These are phyloP conservation scores for Callospermophilus lateralis DNA, from an alignment of 2,113 vertebrate genomes.

Conservation along the genomic window DNA sequence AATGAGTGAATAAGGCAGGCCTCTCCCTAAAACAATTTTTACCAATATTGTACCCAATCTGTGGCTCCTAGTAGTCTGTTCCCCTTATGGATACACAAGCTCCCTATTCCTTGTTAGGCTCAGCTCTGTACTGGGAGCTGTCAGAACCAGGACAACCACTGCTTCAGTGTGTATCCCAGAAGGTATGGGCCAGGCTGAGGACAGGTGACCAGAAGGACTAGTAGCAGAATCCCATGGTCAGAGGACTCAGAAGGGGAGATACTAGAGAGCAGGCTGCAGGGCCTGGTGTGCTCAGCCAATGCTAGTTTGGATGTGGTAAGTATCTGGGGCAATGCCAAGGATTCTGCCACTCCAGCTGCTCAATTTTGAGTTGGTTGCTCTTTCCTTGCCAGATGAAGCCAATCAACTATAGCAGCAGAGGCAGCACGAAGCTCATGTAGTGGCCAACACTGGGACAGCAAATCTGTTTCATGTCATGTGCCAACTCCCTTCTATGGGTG, in stretches of 20 bases:
- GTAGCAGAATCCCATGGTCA: neutral
- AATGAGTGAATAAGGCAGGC: neutral
- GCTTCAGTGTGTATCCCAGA: neutral
- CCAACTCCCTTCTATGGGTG: neutral
- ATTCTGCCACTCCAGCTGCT: neutral
- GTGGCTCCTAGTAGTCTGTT: fast-evolving
- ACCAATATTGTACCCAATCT: too few relatives aligned
- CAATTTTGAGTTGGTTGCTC: neutral
- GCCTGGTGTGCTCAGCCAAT: neutral
- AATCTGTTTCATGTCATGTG: neutral
- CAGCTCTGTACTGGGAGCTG: neutral
- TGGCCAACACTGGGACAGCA: too few relatives aligned
- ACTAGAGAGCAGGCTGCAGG: neutral
- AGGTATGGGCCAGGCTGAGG: neutral
- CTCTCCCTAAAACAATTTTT: neutral
- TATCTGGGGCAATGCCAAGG: neutral
- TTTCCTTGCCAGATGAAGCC: neutral
- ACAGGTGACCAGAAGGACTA: neutral
- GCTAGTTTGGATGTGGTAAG: neutral
- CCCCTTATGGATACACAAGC: fast-evolving
- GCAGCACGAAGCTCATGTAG: fast-evolving
- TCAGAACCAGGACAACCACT: neutral
- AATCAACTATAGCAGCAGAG: neutral
- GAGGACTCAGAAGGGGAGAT: neutral
- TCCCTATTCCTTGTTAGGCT: neutral